Evolutionary conservation across 2,888 invertebrate species (phyloP), one percentile per base, ranked within the genome.

Genomic region (Mongoloraphidia duomilia): DNA sequence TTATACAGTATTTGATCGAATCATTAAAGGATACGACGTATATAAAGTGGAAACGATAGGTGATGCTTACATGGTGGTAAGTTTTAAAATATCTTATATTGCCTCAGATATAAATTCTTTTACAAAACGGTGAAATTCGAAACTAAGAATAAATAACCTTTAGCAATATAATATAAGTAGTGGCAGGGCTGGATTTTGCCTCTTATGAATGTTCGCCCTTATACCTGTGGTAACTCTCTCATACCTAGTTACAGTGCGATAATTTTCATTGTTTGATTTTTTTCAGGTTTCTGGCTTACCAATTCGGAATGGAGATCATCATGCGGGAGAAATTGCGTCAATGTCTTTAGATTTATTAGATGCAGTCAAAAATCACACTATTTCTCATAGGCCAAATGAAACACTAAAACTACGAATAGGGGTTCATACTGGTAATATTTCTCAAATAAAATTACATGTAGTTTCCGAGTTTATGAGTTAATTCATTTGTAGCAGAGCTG

Each of bases 31-130:
- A 60, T 97, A 94, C 66, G 94, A 96, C 65, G 97, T 97, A 42
- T 97, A 97, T 68, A 97, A 97, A 72, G 96, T 96, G 53, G 92
- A 93, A 71, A 93, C 92, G 40, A 93, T 93, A 53, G 93, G 93
- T 34, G 88, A 89, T 62, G 82, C 82, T 3, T 82, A 82, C 62
- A 82, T 82, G 80, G 81, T 81, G 66, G 81, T 81, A 65, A 67
- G 76, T 73, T 47, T 41, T 17, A 12, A 35, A 33, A 49, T 34
- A 49, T n/a, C n/a, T n/a, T n/a, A n/a, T n/a, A 49, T 50, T 13
- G 14, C 14, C 5, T n/a, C 13, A 3, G 2, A 8, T 35, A 41
- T 26, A 35, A 13, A 34, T 34, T 14, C 12, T 8, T 43, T 43
- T 12, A 40, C 17, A 11, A 37, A 10, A 12, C 12, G 40, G 34